A percentile compares a stretch with the other conserved stretches of the same genome.
These are phyloP conservation scores for Nebria salina DNA, from an alignment of 2,888 invertebrate genomes.

Conservation along the genomic window DNA sequence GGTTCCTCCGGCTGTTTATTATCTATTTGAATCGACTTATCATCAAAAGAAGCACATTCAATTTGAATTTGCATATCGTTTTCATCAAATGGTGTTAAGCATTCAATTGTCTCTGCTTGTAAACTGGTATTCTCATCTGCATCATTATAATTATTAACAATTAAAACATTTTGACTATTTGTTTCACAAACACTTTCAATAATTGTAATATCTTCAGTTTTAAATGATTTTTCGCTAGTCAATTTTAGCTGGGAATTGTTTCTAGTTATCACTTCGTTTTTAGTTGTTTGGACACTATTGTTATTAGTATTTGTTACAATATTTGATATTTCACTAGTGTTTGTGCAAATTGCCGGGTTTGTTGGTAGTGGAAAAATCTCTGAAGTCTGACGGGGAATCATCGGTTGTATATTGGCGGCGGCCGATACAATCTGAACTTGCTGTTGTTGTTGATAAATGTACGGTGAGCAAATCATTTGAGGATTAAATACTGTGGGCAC, in stretches of 20 bases:
- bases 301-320: background rate
- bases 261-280: conserved; percentile 11
- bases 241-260: conserved; percentile 7
- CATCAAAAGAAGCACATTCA: conserved; percentile 7
- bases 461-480: conserved; percentile 66
- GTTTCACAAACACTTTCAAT: conserved; percentile 12
- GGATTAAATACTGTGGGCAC: conserved; percentile 64
- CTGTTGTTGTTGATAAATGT: conserved; percentile 67
- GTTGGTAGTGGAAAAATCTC: conserved; percentile 9
- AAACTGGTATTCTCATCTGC: background rate
- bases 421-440: conserved; percentile 66
- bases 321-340: conserved; percentile 4
- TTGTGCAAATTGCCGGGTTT: conserved; percentile 29
- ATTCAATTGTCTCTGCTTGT: background rate
- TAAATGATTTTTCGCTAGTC: conserved; percentile 12
- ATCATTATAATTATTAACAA: conserved; percentile 2
- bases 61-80: background rate
- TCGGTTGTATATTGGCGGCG: conserved; percentile 59
- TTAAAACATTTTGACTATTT: conserved; percentile 19
- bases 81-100: background rate
- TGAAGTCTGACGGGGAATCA: conserved; percentile 51
- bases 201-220: conserved; percentile 1
- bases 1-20: background rate
- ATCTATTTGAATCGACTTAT: background rate
- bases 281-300: conserved; percentile 12